Conservation (phyloP, 2,888 invertebrate genomes). For the Rotaria socialis region DNA sequence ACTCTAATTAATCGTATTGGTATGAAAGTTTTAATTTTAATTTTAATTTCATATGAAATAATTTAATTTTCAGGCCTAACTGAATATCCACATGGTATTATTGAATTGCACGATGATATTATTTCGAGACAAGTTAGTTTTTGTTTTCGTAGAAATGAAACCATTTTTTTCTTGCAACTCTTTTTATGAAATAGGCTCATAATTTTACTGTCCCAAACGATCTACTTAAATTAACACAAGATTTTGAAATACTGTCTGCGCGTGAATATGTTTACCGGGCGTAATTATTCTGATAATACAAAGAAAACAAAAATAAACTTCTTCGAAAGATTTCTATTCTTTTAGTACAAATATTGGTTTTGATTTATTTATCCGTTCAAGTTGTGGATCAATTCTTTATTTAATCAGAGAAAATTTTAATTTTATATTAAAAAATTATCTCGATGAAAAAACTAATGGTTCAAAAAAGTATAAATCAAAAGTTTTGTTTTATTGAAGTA, state of each 20-base stretch:
- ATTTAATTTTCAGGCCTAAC: background rate
- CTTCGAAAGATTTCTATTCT: background rate
- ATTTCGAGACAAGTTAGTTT: background rate
- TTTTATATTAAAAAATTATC: background rate
- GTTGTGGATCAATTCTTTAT: background rate
- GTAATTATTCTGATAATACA: background rate
- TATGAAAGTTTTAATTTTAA: background rate
- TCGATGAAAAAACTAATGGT: background rate
- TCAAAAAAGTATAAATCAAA: background rate
- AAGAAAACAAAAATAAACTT: too few species aligned
- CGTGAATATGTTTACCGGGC: background rate
- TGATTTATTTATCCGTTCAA: background rate
- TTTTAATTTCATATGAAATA: background rate
- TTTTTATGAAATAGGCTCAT: background rate
- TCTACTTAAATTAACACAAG: background rate
- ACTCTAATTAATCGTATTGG: background rate
- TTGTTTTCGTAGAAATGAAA: background rate
- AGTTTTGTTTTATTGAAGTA: background rate
- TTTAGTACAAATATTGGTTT: background rate
- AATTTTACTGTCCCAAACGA: constrained; percentile 1
- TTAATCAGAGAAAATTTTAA: constrained; percentile 12
- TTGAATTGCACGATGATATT: constrained; percentile 23
- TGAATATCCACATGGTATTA: background rate
- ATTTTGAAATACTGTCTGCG: background rate
- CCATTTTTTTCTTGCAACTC: background rate